Evolutionary conservation across 2,888 invertebrate genomes (phyloP).

Genomic region (Pachydiplax longipennis): DNA sequence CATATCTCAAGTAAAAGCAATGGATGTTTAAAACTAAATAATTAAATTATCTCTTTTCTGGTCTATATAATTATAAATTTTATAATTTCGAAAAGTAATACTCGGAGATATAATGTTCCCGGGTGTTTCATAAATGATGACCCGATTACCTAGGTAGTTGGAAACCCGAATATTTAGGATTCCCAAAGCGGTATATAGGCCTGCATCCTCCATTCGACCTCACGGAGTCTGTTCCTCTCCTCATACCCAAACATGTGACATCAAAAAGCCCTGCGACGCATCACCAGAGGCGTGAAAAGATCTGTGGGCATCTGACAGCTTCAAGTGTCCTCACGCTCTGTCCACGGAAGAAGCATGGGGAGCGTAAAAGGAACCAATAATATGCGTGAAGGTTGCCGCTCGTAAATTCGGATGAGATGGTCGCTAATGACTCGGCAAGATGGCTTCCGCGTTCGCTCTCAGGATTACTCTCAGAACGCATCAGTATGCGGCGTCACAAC

Average conservation of each 20-base stretch:
- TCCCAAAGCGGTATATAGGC: neutral
- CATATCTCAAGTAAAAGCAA: no score
- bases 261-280: neutral
- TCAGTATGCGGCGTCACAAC: constrained; percentile 31
- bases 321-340: constrained; percentile 8
- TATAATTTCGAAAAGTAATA: no score
- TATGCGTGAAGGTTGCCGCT: constrained; percentile 24
- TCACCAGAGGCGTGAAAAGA: neutral
- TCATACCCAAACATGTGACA: neutral
- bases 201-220: neutral
- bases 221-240: neutral
- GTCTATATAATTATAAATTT: no score
- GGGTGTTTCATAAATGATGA: no score
- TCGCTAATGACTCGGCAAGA: constrained; percentile 34
- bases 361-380: constrained; percentile 34
- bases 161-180: neutral
- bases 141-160: no score
- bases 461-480: neutral
- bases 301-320: neutral
- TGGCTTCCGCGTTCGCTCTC: constrained; percentile 21
- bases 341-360: neutral
- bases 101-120: no score
- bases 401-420: constrained; percentile 40
- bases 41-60: no score
- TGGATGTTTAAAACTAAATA: no score